Base-by-base conservation (phyloP, 2,888 invertebrate species). In the Tanytarsus gracilentus region DNA sequence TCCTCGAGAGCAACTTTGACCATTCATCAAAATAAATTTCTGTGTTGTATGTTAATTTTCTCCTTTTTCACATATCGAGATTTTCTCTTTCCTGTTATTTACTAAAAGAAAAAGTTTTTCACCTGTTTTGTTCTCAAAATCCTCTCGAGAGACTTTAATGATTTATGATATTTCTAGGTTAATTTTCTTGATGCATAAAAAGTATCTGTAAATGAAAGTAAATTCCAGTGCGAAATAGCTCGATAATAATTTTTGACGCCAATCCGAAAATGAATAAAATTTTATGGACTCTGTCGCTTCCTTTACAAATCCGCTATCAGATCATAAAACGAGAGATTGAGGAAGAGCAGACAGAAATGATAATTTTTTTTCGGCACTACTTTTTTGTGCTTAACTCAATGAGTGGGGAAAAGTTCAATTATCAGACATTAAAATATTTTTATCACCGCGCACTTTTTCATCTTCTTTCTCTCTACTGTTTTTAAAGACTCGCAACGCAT, bases 321-420 rank as follows among this genome's bases (percentile, higher is more conserved):
- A 21, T 53, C 23, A 30, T 53, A 53, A 53, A 53, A 53, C n/a
- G 33, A 23, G 53, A 30, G 53, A 53, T 52, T 53, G 53, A 33
- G 29, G 51, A 51, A 27, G 51, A 51, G 25, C 51, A 51, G 50
- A 25, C 25, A 53, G 18, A 36, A 53, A 53, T 53, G 14, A 36
- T 23, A 16, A 33, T 40, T 55, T 40, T 23, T 23, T 39, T 27
- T 55, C 26, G 55, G 27, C 26, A 26, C 25, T 11, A n/a, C n/a
- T n/a, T n/a, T n/a, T n/a, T n/a, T n/a, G 39, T 16, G 39, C 14
- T 21, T 55, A 55, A 40, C 39, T 39, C 11, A 23, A 33, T 55
- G n/a, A 33, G 33, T 14, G 25, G 16, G 18, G 4, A 39, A 40
- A 9, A 21, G 25, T 39, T 33, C 27, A 55, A 55, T 55, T 55